Conservation (phyloP, 64 coral and sea anemone genomes). For the Pocillopora damicornis region DNA sequence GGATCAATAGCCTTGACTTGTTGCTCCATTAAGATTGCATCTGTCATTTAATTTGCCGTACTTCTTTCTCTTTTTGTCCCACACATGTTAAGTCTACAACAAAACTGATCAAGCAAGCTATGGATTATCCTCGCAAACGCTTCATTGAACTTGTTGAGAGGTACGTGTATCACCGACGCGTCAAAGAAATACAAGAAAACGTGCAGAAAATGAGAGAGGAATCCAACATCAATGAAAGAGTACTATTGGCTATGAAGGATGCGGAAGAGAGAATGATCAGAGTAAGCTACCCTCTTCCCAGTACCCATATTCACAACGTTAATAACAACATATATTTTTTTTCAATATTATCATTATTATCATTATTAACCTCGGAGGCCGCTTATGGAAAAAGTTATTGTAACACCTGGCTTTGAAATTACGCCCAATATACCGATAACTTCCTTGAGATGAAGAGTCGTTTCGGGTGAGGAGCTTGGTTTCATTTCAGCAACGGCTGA, state of each 20-base stretch:
- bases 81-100: constrained; percentile 16
- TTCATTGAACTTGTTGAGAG: constrained; percentile 55
- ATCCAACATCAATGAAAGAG: constrained; percentile 13
- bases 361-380: too few relatives aligned
- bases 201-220: constrained; percentile 41
- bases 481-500: too few relatives aligned
- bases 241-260: constrained; percentile 15
- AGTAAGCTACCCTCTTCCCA: background rate
- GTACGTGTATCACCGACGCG: constrained; percentile 25
- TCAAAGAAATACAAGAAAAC: constrained; percentile 51
- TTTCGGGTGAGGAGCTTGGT: too few relatives aligned
- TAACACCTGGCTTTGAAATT: too few relatives aligned
- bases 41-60: background rate
- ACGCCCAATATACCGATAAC: too few relatives aligned
- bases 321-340: too few relatives aligned
- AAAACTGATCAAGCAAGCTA: constrained; percentile 54
- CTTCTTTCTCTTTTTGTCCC: background rate
- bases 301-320: too few relatives aligned
- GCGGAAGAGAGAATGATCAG: constrained; percentile 21
- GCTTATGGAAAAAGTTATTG: too few relatives aligned
- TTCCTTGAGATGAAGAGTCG: too few relatives aligned
- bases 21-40: too few relatives aligned
- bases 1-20: too few relatives aligned
- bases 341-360: too few relatives aligned
- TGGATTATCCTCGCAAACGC: constrained; percentile 42